phyloP scores from a whole-genome alignment of 2,113 vertebrate species.

The Hyla sarda region DNA sequence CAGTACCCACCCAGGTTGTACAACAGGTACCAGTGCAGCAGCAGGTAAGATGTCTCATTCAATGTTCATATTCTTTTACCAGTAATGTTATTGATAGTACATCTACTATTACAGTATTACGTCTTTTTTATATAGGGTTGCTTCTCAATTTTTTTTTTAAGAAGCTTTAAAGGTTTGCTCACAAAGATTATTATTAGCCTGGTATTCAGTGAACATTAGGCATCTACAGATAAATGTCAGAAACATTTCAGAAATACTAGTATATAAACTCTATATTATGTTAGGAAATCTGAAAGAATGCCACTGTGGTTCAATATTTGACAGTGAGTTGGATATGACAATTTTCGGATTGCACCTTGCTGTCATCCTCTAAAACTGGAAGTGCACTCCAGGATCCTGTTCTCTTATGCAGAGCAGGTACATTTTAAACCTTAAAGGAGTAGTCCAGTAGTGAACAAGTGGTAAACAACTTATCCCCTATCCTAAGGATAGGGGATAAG shows the following conservation, averaged over 20 bases:
- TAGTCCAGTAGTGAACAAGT: too few species aligned
- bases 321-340: not conserved
- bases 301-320: not conserved
- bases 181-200: not conserved
- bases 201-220: not conserved
- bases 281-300: not conserved
- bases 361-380: not conserved
- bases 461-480: too few species aligned
- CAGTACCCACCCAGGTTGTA: conserved; percentile 82
- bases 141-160: not conserved
- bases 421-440: too few species aligned
- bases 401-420: not conserved
- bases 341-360: not conserved
- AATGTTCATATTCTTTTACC: not conserved
- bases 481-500: too few species aligned
- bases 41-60: conserved; percentile 71
- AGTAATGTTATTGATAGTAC: not conserved
- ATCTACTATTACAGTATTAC: not conserved
- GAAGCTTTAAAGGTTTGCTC: not conserved
- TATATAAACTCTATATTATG: not conserved
- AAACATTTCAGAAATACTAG: not conserved
- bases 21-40: conserved; percentile 83
- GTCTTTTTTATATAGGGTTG: not conserved
- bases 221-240: not conserved
- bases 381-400: not conserved